Evolutionary conservation across 1,140 invertebrate species (phyloP), one percentile per base, ranked within the genome.

Genomic region (Chrysoperla carnea): DNA sequence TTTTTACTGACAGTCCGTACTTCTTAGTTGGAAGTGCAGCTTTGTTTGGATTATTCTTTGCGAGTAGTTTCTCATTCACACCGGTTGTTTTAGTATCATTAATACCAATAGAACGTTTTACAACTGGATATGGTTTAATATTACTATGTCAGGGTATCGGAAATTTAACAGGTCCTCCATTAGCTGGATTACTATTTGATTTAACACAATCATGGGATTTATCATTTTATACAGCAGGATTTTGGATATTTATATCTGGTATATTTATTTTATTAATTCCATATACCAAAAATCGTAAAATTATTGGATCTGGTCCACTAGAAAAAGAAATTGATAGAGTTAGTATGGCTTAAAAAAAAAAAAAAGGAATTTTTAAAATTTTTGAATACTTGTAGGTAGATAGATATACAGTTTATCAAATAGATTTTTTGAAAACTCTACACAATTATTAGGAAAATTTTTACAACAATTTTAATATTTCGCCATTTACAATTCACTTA

Each of bases 51-150:
- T 64, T 89, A 6, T 83, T 79, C 39, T 87, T 91, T 50, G 83
- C 84, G 8, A 87, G 85, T 45, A 85, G 75, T 39, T 91, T 87
- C 56, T 84, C 85, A 1, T 82, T 91, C 43, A 88, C 85, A 0
- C 84, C 87, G 0, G 81, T 84, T 49, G 88, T 92, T 53, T 60
- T 90, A 36, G 85, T 86, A 4, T 75, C 87, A 52, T 51, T 87
- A 36, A 78, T 84, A 17, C 80, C 83, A 1, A 57, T 88, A 47
- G 80, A 85, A 39, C 63, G 72, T 39, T 90, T 95, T 56, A 89
- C 88, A 2, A 81, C 79, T 49, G 86, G 84, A 6, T 93, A 93
- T 59, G 89, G 90, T 29, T 63, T 94, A 29, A 75, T 87, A 36
- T 63, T 91, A 13, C 61, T 93, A 11, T 83, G 87, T 52, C 85